Percentiles rank a stretch among this genome's conserved stretches.
phyloP scores from a whole-genome alignment of 1,140 invertebrate species.

The Drosophila repletoides region DNA sequence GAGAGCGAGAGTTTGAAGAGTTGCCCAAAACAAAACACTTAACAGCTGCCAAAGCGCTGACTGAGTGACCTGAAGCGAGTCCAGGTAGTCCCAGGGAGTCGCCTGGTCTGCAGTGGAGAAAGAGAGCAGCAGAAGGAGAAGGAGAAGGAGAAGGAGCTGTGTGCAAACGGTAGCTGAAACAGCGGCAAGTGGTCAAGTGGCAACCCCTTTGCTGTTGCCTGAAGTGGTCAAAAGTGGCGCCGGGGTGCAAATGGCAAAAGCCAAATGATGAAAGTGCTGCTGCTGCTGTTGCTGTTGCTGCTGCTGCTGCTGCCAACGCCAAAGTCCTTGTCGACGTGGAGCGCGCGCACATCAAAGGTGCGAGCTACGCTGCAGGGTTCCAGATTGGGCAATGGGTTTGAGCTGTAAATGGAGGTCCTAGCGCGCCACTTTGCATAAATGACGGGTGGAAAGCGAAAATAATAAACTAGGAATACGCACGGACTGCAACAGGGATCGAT shows the following conservation, averaged over 20 bases:
- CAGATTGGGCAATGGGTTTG: slow-evolving; percentile 20
- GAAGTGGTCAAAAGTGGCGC: slow-evolving; percentile 73
- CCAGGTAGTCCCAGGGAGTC: slow-evolving; percentile 13
- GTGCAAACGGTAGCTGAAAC: slow-evolving; percentile 23
- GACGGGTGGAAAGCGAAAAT: slow-evolving; percentile 58
- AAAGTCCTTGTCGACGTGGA: slow-evolving; percentile 53
- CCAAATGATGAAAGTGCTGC: slow-evolving; percentile 75
- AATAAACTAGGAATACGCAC: slow-evolving; percentile 77
- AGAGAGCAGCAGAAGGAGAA: not conserved
- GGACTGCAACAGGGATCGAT: slow-evolving; percentile 51
- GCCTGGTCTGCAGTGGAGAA: not conserved
- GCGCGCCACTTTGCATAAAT: slow-evolving; percentile 76
- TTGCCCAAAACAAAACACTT: slow-evolving; percentile 61
- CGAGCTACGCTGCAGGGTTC: slow-evolving; percentile 55
- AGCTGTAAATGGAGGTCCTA: slow-evolving; percentile 19
- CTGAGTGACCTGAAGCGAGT: slow-evolving; percentile 67
- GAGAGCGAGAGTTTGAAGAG: not conserved
- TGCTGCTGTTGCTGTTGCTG: slow-evolving; percentile 35
- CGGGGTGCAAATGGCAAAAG: slow-evolving; percentile 70
- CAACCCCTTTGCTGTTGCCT: slow-evolving; percentile 53
- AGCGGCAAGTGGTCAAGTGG: slow-evolving; percentile 62
- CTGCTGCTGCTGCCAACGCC: slow-evolving; percentile 16
- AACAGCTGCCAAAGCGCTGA: slow-evolving; percentile 60
- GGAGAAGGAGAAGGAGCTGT: not conserved
- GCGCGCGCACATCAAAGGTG: slow-evolving; percentile 72